These are phyloP conservation scores for Pseudorasbora parva DNA, from an alignment of 2,113 vertebrate species.

Conservation along the genomic window DNA sequence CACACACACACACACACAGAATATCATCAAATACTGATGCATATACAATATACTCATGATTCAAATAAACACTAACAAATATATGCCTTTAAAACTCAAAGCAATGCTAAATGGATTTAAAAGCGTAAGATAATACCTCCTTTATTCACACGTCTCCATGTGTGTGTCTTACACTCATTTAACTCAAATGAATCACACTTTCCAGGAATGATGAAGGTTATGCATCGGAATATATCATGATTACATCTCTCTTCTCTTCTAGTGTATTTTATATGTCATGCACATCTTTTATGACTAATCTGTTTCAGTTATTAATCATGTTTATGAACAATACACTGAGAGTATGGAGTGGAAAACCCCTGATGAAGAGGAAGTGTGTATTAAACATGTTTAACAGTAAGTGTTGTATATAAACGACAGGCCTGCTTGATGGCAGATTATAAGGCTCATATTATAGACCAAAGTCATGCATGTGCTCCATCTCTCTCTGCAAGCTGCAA, in stretches of 20 bases:
- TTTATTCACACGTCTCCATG: too few species aligned
- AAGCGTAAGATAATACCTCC: too few species aligned
- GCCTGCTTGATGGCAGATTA: conserved; percentile 31
- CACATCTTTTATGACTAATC: conserved; percentile 15
- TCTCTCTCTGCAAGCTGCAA: conserved; percentile 47
- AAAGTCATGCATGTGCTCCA: conserved; percentile 44
- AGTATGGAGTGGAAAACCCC: not conserved
- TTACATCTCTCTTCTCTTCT: not conserved
- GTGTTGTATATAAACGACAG: not conserved
- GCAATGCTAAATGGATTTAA: too few species aligned
- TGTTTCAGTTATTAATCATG: not conserved
- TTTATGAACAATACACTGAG: not conserved
- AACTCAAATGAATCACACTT: not conserved
- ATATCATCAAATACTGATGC: not conserved
- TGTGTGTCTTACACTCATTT: not conserved
- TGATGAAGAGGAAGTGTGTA: not conserved
- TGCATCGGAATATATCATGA: not conserved
- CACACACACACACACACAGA: not conserved
- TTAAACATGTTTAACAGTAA: not conserved
- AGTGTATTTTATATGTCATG: not conserved
- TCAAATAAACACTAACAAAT: too few species aligned
- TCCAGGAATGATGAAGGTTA: not conserved
- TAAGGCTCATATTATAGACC: conserved; percentile 7
- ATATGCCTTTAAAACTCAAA: too few species aligned
- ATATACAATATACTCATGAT: too few species aligned